Evolutionary conservation across 2,888 invertebrate genomes (phyloP).

Genomic region (Tanypteryx hageni): DNA sequence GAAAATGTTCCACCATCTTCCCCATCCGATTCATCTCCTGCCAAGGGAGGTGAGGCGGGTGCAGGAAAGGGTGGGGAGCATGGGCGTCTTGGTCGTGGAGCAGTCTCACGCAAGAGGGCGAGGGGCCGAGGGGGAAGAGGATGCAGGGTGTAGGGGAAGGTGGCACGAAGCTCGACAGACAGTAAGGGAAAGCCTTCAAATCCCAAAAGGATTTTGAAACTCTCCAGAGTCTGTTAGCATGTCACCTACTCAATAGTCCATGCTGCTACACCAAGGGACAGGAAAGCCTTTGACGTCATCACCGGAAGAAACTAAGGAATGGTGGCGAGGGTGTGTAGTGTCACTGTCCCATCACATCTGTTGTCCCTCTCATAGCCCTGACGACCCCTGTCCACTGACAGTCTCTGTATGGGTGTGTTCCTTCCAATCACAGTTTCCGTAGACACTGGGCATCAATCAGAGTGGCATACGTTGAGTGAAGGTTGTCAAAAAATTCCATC

Average conservation of each 20-base stretch:
- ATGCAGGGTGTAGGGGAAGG: constrained; percentile 42
- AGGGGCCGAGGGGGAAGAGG: constrained; percentile 53
- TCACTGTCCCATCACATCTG: constrained; percentile 54
- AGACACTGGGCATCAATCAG: constrained; percentile 58
- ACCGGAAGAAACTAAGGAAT: constrained; percentile 3
- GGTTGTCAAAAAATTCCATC: constrained; percentile 34
- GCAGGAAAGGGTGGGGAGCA: background rate
- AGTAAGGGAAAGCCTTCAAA: background rate
- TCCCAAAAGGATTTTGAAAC: background rate
- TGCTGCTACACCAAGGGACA: constrained; percentile 27
- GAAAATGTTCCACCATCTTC: background rate
- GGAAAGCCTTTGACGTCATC: background rate
- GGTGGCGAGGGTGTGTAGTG: constrained; percentile 45
- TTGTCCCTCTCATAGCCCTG: constrained; percentile 55
- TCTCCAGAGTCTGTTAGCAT: constrained; percentile 2
- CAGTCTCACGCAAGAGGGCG: constrained; percentile 63
- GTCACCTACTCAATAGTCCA: background rate
- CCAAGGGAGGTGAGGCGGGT: constrained; percentile 1
- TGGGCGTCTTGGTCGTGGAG: constrained; percentile 57
- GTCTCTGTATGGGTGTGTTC: constrained; percentile 61
- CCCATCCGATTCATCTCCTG: background rate
- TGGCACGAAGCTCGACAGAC: background rate
- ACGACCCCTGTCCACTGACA: constrained; percentile 61
- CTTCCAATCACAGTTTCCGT: constrained; percentile 60
- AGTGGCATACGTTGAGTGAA: constrained; percentile 5